Base-by-base conservation (phyloP, 2,113 vertebrate species). In the Apus apus region DNA sequence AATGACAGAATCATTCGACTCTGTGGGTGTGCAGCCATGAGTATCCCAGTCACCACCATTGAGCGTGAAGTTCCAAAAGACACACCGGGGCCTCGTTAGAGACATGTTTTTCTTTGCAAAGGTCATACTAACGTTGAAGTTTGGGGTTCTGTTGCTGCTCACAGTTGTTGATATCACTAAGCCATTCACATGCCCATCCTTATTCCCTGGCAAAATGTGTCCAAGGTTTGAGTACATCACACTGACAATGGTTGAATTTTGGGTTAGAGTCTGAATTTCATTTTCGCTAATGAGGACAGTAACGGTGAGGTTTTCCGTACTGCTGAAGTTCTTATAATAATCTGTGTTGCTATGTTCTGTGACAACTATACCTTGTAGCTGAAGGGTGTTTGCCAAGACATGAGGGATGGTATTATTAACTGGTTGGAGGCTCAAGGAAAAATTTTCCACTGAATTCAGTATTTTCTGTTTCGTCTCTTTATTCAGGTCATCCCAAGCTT, bases 61-160 rank as follows among this genome's bases (percentile, higher is more conserved):
- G 4, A 97, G 93, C 21, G 27, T 65, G 46, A 95, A 96, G 89
- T 99, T 92, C 99, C 98, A 99, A 61, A 96, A 98, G 38, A 99
- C 98, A 85, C 99, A 99, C 1, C 92, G 74, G 0, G 34, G 1
- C 6, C 19, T 38, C 18, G 95, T 77, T 3, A 94, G 66, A 25
- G 61, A 74, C 1, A 1, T 15, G 21, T 90, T 12, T 32, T 71
- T 74, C 85, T 96, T 97, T 77, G 85, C 53, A 71, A 99, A 99
- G 1, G 27, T 62, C 90, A 99, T 97, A 17, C 29, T 84, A 83
- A 99, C 98, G 5, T 27, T 3, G 4, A 98, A 94, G 0, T 43
- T 36, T 7, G 43, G n/a, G 6, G 8, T 96, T 19, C 12, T 78
- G 7, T 88, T 77, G 8, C 72, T 75, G n/a, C 51, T 97, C 76